Conservation (phyloP, 2,888 invertebrate species). For the Pristionchus arcanus region DNA sequence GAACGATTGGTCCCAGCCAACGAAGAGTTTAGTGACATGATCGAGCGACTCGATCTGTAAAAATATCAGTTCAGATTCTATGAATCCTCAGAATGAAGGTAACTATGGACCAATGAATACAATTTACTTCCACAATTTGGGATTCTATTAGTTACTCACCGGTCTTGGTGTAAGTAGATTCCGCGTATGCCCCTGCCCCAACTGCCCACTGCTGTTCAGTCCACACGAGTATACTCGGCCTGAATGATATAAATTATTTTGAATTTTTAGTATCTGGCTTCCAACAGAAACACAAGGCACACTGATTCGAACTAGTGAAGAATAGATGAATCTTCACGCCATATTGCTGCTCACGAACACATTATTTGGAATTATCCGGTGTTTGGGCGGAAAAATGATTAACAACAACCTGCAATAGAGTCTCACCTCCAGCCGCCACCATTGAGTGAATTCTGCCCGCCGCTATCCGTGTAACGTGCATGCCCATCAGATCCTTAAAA, state of each 20-base stretch:
- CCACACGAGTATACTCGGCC: constrained; percentile 93
- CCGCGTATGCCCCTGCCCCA: constrained; percentile 83
- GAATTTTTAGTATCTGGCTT: too few species aligned
- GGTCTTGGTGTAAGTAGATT: constrained; percentile 64
- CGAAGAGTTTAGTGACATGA: constrained; percentile 77
- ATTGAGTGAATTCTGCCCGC: constrained; percentile 79
- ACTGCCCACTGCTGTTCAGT: constrained; percentile 92
- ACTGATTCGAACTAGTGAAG: too few species aligned
- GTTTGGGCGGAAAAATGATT: too few species aligned
- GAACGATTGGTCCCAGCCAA: constrained; percentile 81
- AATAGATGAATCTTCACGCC: too few species aligned
- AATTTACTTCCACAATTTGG: too few species aligned
- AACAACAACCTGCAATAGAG: too few species aligned
- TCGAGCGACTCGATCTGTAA: constrained; percentile 52
- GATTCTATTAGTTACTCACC: not conserved
- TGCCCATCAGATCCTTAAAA: constrained; percentile 92
- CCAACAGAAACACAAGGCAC: too few species aligned
- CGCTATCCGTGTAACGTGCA: constrained; percentile 88
- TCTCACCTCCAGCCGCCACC: constrained; percentile 25
- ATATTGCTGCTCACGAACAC: too few species aligned
- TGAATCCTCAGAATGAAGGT: too few species aligned
- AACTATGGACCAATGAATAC: not conserved
- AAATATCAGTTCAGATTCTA: too few species aligned
- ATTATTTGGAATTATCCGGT: too few species aligned
- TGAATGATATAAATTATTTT: too few species aligned